Percentiles rank a stretch among this genome's conserved stretches.
Evolutionary conservation across 2,113 vertebrate species (phyloP).

Genomic region (Phoxinus phoxinus): DNA sequence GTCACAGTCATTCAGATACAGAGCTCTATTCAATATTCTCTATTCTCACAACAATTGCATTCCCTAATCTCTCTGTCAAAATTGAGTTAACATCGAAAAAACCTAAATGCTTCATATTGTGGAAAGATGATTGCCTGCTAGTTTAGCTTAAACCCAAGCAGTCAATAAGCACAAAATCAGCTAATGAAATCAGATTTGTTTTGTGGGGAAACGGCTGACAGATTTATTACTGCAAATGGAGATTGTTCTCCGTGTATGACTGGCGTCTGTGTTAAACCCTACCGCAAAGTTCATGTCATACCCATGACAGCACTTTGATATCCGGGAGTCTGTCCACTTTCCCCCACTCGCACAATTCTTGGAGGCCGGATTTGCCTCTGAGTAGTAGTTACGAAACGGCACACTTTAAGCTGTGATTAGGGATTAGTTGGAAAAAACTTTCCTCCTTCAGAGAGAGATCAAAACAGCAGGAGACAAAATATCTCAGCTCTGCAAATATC

Average conservation of each 20-base stretch:
- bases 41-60: conserved; percentile 5
- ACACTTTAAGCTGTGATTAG: conserved; percentile 33
- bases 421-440: conserved; percentile 35
- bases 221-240: conserved; percentile 61
- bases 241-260: conserved; percentile 53
- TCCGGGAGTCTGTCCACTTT: conserved; percentile 48
- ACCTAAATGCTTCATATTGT: conserved; percentile 34
- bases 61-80: not conserved
- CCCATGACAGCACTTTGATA: conserved; percentile 40
- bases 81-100: conserved; percentile 33
- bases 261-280: conserved; percentile 50
- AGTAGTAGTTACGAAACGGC: conserved; percentile 52
- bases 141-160: conserved; percentile 46
- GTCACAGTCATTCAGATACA: not conserved
- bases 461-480: conserved; percentile 11
- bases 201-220: conserved; percentile 57
- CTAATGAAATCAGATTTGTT: conserved; percentile 60
- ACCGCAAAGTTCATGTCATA: conserved; percentile 30
- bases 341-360: conserved; percentile 6
- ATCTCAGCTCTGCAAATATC: conserved; percentile 10
- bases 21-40: not conserved
- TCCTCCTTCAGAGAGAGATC: not conserved
- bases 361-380: conserved; percentile 49
- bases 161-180: conserved; percentile 60
- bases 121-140: conserved; percentile 48